Base-by-base conservation (phyloP, 2,888 invertebrate species). In the Plagodis pulveraria region DNA sequence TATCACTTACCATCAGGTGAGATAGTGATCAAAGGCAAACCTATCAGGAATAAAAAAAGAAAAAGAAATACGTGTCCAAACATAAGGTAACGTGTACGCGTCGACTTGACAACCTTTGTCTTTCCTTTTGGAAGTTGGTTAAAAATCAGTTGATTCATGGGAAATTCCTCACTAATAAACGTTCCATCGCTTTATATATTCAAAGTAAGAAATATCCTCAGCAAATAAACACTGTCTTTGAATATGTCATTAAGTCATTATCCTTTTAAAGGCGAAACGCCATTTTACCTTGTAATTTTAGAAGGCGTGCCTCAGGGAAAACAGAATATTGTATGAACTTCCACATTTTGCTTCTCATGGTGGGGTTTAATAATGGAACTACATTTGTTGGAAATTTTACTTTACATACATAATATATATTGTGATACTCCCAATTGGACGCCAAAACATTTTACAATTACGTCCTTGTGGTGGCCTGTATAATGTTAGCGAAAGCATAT, bases 171-270 rank as follows among this genome's bases (percentile, higher is more conserved):
- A 2, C 5, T 6, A 33, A 22, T 45, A 45, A 45, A 45, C 34
- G 34, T 45, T 45, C 10, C 8, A 40, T 33, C 46, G 35, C 35
- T 46, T 11, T 8, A 22, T 11, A 45, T 22, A 33, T 45, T 10
- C 33, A 5, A 5, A 6, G 45, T 9, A 22, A 32, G 40, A 40
- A 44, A 50, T 34, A 10, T 10, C 43, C 8, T 22, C 11, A 51
- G 42, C 0, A 42, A 50, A 34, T 22, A 44, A 35, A 44, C 22
- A 12, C 6, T 40, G 41, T 53, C 45, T 45, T 38, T 6, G 32
- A 47, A 34, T 53, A 46, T 46, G 53, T 53, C 47, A 53, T 53
- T 53, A 46, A 41, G 53, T 53, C 47, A 53, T 53, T 53, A 53
- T 46, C 8, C 32, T 5, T 44, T 7, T 33, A 11, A 45, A 45